Evolutionary conservation across 2,888 invertebrate species (phyloP).

Genomic region (Capitulum mitella): DNA sequence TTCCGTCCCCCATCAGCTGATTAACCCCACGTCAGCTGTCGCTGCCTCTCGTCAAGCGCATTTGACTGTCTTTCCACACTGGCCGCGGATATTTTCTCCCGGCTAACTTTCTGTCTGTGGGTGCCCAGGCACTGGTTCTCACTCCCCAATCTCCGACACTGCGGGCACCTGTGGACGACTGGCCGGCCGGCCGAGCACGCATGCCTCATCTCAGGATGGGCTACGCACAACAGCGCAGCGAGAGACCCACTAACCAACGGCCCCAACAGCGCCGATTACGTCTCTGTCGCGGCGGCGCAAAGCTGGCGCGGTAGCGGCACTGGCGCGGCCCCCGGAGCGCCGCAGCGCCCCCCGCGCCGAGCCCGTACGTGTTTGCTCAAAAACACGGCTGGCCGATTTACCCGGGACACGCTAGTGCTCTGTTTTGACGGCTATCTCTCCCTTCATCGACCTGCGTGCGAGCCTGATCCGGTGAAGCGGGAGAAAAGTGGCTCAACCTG

Average conservation of each 20-base stretch:
- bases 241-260: not conserved
- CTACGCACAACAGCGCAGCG: not conserved
- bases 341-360: not conserved
- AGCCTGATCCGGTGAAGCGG: too few species aligned
- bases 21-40: too few species aligned
- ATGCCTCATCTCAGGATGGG: not conserved
- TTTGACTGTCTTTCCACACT: too few species aligned
- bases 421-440: not conserved
- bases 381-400: not conserved
- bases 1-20: too few species aligned
- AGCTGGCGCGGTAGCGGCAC: not conserved
- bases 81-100: too few species aligned
- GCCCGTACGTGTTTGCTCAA: not conserved
- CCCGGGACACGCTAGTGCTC: not conserved
- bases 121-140: too few species aligned
- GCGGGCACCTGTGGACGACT: not conserved
- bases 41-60: too few species aligned
- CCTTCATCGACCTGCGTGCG: slow-evolving; percentile 1
- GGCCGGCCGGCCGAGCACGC: not conserved
- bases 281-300: not conserved
- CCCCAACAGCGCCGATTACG: not conserved
- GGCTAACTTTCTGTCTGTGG: too few species aligned
- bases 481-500: too few species aligned
- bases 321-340: not conserved
- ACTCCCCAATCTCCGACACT: too few species aligned